Percentiles rank a stretch among this genome's conserved stretches.
Evolutionary conservation across 1,140 invertebrate genomes (phyloP).

Genomic region (Atopsyche davidsoni): DNA sequence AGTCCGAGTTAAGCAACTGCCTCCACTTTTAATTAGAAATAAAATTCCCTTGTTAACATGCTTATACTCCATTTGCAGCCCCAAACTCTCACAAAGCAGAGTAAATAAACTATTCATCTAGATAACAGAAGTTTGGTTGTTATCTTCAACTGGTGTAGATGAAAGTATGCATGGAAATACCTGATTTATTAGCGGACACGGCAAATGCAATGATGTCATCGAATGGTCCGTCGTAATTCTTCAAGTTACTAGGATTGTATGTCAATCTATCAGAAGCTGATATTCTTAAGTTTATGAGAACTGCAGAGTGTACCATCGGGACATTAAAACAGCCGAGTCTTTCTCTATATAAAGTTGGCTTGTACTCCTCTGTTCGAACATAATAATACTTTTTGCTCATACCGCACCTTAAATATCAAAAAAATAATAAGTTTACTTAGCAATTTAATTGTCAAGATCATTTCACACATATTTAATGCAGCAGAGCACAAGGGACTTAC

Average conservation of each 20-base stretch:
- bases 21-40: no score
- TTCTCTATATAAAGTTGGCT: slow-evolving; percentile 69
- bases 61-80: no score
- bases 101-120: no score
- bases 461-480: background rate
- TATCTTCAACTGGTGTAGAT: no score
- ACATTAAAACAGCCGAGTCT: slow-evolving; percentile 74
- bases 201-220: slow-evolving; percentile 97
- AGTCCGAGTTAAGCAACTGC: no score
- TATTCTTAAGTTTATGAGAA: slow-evolving; percentile 73
- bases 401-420: slow-evolving; percentile 80
- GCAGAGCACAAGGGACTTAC: slow-evolving; percentile 50
- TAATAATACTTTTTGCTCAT: slow-evolving; percentile 89
- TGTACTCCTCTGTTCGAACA: slow-evolving; percentile 77
- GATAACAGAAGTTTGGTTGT: no score
- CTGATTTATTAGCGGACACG: slow-evolving; percentile 67
- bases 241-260: slow-evolving; percentile 62
- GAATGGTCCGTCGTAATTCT: slow-evolving; percentile 64
- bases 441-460: background rate
- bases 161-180: no score
- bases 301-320: slow-evolving; percentile 87
- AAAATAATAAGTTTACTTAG: slow-evolving; percentile 52
- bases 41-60: no score
- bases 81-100: no score
- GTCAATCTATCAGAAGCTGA: slow-evolving; percentile 61